Evolutionary conservation across 2,888 invertebrate species (phyloP), one percentile per base, ranked within the genome.

Genomic region (Limenitis camilla): DNA sequence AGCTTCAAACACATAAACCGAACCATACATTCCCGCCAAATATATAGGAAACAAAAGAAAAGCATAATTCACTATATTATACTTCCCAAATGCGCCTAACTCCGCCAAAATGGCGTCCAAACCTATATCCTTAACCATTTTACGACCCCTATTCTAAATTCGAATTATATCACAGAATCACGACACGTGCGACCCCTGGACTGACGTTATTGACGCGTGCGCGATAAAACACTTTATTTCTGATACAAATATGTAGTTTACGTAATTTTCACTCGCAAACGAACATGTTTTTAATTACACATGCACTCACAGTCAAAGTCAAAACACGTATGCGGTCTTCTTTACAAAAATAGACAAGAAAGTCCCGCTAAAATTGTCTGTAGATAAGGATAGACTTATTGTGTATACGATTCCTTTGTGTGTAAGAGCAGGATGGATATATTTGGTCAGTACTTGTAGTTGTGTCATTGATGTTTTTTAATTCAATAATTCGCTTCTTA

Each of bases 11-110:
- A 86, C 76, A 47, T 71, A 87, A 1, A 79, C 76, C 0, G 81
- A 77, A 39, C 82, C 86, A 49, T 72, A 86, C 76, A 86, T 78
- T 67, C 85, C 86, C 58, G 86, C 81, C 67, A 86, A 73, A 68
- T 69, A 84, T 35, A 85, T 80, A 0, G 86, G 86, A 40, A 83
- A 81, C 28, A 87, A 59, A 1, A 81, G 63, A 8, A 87, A 63
- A 0, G 79, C 78, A 74, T 84, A 87, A 53, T 85, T 86, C 55
- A 84, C 61, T 9, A 87, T 62, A 40, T 86, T 85, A 57, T 77
- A 87, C 53, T 63, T 81, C 5, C 87, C 86, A 58, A 86, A 86
- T 2, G 82, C 65, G 5, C 86, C 85, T n/a, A 85, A 63, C 19
- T 83, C 72, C 36, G 75, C 61, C 10, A 86, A 55, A 47, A 85